Base-by-base conservation (phyloP, 2,888 invertebrate species). In the Dasypogon diadema region DNA sequence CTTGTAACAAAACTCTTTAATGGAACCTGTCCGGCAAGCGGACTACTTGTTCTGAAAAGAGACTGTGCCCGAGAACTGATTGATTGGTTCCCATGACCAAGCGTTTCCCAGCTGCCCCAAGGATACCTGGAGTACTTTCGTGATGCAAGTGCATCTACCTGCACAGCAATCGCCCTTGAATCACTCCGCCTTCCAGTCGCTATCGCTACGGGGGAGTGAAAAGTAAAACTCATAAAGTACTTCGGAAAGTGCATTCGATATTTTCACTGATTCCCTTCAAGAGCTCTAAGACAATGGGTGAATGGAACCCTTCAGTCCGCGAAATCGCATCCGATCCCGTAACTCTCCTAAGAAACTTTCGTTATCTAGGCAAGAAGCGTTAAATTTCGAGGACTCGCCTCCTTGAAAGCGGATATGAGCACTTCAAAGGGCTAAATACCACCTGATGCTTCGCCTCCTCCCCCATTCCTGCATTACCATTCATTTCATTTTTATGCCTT, bases 401-500 rank as follows among this genome's bases (percentile, higher is more conserved):
- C 34, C 51, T 51, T 37, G 42, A 18, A 65, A 51, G 65, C 42
- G 75, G 75, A 75, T 63, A 65, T 63, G 54, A 63, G 30, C 42
- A 75, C 75, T 75, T 75, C 54, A 75, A 60, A 74, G 48, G 51
- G 60, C 46, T 48, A 48, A 60, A 60, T 60, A 34, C 60, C 74
- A 74, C 74, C 74, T 74, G 74, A 74, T 74, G 74, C 51, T 70
- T 34, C 51, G 48, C 30, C 34, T 22, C 56, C 34, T 21, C 73
- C 42, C 42, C 42, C 42, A 73, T 42, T 5, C 14, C n/a, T 42
- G 56, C 10, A 34, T 34, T 34, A n/a, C 14, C 34, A n/a, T 18
- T 54, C n/a, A 26, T 30, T 54, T 51, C 30, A 12, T 30, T 10
- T 68, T 34, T 54, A n/a, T 54, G 18, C n/a, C n/a, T 16, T 34